phyloP scores from a whole-genome alignment of 1,140 invertebrate species.

The Drosophila serrata region DNA sequence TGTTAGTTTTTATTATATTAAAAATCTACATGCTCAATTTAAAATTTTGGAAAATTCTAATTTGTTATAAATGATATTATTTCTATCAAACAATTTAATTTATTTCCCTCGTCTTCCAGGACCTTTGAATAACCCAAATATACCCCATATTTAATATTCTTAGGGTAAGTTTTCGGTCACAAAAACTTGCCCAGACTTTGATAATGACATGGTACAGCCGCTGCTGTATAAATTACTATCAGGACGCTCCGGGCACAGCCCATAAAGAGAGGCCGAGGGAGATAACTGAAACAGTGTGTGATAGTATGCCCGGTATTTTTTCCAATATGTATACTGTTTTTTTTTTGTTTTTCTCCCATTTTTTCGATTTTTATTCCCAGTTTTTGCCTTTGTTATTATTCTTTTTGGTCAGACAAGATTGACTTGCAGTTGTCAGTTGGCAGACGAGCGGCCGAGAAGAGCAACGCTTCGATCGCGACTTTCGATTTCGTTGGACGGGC shows the following conservation, averaged over 20 bases:
- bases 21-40: too few relatives aligned
- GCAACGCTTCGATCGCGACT: constrained; percentile 51
- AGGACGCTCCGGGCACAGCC: constrained; percentile 43
- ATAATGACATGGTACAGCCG: constrained; percentile 73
- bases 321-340: constrained; percentile 21
- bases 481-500: constrained; percentile 64
- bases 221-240: constrained; percentile 80
- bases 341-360: constrained; percentile 21
- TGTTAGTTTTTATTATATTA: too few relatives aligned
- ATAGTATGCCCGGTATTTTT: constrained; percentile 63
- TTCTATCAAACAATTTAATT: too few relatives aligned
- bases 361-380: constrained; percentile 11
- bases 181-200: constrained; percentile 54
- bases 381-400: constrained; percentile 44
- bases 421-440: constrained; percentile 58
- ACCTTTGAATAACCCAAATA: too few relatives aligned
- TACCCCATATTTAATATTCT: neutral
- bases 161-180: constrained; percentile 12
- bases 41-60: too few relatives aligned
- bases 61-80: too few relatives aligned
- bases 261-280: constrained; percentile 13
- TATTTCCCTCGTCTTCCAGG: neutral
- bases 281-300: constrained; percentile 51
- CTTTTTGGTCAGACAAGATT: constrained; percentile 57
- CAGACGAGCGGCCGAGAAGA: constrained; percentile 27